phyloP scores from a whole-genome alignment of 2,888 invertebrate species.

The Luperina nickerlii region DNA sequence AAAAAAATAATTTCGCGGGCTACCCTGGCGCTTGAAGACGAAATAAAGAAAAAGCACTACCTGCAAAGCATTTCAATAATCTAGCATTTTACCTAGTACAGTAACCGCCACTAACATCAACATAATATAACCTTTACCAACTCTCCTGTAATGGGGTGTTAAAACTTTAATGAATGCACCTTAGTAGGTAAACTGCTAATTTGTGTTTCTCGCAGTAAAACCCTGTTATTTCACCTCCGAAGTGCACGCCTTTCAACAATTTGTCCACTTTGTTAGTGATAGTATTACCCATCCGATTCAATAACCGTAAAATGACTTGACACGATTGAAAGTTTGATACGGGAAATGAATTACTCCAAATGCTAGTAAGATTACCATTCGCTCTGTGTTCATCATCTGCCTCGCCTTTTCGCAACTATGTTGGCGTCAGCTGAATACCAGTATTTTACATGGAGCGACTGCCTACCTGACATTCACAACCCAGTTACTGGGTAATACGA shows the following conservation, averaged over 20 bases:
- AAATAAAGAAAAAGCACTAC: background rate
- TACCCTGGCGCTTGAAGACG: too few species aligned
- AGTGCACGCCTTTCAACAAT: conserved; percentile 19
- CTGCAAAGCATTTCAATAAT: background rate
- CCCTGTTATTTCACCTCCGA: conserved; percentile 13
- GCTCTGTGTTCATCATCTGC: background rate
- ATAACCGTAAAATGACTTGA: conserved; percentile 34
- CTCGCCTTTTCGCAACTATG: background rate
- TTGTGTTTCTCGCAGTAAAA: conserved; percentile 27
- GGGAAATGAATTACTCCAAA: conserved; percentile 19
- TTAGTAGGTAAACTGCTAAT: conserved; percentile 23
- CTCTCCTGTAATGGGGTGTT: conserved; percentile 14
- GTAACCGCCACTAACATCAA: conserved; percentile 2
- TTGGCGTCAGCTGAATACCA: background rate
- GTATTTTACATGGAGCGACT: background rate
- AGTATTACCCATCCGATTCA: background rate
- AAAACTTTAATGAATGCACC: conserved; percentile 26
- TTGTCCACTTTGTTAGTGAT: conserved; percentile 30
- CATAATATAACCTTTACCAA: conserved; percentile 10
- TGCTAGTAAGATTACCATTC: conserved; percentile 8
- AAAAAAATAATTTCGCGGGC: too few species aligned
- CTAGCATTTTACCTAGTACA: conserved; percentile 5
- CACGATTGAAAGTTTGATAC: conserved; percentile 27
- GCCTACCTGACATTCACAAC: background rate
- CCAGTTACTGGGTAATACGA: background rate